Percentiles rank a stretch among this genome's conserved stretches.
Conservation (phyloP, 2,113 vertebrate species). For the Pipa parva region DNA sequence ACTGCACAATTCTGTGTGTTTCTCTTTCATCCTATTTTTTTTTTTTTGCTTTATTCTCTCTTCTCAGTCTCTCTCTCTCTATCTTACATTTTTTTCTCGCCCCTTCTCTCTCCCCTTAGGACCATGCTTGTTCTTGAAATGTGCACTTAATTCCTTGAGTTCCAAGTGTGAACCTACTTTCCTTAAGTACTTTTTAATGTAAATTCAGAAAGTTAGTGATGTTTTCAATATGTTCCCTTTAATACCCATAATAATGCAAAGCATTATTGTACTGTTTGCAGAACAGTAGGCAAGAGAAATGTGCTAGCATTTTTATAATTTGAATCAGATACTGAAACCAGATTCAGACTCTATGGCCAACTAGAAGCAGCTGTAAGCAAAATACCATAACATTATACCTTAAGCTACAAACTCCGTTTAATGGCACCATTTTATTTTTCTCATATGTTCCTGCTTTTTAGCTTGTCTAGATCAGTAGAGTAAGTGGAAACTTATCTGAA, state of each 20-base stretch:
- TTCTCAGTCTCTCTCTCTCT: too few relatives aligned
- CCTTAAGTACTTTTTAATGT: too few relatives aligned
- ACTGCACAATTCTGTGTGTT: too few relatives aligned
- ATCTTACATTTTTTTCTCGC: too few relatives aligned
- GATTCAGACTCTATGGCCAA: constrained; percentile 13
- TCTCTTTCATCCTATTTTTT: too few relatives aligned
- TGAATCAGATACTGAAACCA: constrained; percentile 19
- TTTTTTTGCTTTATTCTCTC: too few relatives aligned
- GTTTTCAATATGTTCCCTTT: constrained; percentile 12
- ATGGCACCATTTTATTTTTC: constrained; percentile 18
- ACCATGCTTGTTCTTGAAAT: too few relatives aligned
- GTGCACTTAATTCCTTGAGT: too few relatives aligned
- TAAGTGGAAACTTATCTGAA: constrained; percentile 12
- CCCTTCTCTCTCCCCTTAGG: too few relatives aligned
- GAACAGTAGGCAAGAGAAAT: constrained; percentile 17
- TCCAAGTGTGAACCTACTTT: too few relatives aligned
- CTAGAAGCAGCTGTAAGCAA: constrained; percentile 37
- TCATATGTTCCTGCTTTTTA: constrained; percentile 31
- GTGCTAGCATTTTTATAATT: constrained; percentile 14
- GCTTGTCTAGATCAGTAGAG: neutral
- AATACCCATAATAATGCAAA: constrained; percentile 15
- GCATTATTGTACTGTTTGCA: constrained; percentile 15
- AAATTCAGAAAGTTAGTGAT: too few relatives aligned
- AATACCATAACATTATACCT: constrained; percentile 30
- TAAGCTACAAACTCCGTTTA: constrained; percentile 27